These are phyloP conservation scores for Tragelaphus strepsiceros DNA, from an alignment of 2,113 vertebrate genomes.

Conservation along the genomic window DNA sequence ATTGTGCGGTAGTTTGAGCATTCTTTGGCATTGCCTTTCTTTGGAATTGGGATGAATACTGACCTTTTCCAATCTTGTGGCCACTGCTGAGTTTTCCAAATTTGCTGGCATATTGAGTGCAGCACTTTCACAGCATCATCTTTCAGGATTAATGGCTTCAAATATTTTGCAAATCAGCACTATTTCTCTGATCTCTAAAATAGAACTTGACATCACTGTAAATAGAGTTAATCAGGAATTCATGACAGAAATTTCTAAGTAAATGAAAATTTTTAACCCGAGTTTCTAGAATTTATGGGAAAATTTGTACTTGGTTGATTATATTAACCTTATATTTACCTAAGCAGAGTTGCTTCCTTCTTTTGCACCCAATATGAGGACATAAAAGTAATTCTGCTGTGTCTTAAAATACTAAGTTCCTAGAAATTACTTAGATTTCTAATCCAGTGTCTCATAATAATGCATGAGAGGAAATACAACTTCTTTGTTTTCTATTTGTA, in stretches of 20 bases:
- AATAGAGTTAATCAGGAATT: neutral
- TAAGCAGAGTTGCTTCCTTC: neutral
- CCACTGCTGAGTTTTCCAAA: no score
- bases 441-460: neutral
- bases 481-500: neutral
- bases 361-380: neutral
- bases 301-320: neutral
- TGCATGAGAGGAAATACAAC: neutral
- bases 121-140: no score
- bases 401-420: neutral
- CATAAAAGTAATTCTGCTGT: neutral
- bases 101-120: no score
- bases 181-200: constrained; percentile 33
- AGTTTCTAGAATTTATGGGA: neutral
- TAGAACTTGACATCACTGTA: neutral
- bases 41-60: no score
- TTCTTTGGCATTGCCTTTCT: no score
- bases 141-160: neutral
- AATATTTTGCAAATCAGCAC: constrained; percentile 26
- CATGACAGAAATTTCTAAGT: neutral
- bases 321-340: neutral
- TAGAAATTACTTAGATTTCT: neutral
- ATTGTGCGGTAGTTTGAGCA: no score
- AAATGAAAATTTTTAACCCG: neutral
- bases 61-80: no score